Conservation (phyloP, 2,888 invertebrate species). For the Lypha dubia region DNA sequence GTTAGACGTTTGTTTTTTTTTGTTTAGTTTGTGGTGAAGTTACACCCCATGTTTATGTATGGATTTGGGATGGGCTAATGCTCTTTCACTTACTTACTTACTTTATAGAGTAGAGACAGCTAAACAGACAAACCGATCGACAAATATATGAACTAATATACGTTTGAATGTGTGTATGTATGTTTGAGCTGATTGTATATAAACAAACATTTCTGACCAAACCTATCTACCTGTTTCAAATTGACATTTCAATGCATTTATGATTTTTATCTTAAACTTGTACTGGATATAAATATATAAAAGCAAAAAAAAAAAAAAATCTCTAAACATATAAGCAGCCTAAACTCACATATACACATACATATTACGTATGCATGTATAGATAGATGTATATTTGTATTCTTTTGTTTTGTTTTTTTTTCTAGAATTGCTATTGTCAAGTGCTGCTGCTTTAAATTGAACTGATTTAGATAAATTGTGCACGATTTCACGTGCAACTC, state of each 20-base stretch:
- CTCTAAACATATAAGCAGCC: slow-evolving; percentile 14
- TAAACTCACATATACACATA: slow-evolving; percentile 8
- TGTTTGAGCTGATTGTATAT: too few relatives aligned
- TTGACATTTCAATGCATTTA: slow-evolving; percentile 82
- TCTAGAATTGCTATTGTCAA: slow-evolving; percentile 67
- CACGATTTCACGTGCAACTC: slow-evolving; percentile 73
- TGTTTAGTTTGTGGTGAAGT: slow-evolving; percentile 49
- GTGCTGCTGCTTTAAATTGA: slow-evolving; percentile 72
- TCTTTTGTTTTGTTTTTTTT: slow-evolving; percentile 23
- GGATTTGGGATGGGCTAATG: slow-evolving; percentile 68
- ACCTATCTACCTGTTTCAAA: slow-evolving; percentile 72
- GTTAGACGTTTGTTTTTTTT: not conserved
- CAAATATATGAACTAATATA: slow-evolving; percentile 30
- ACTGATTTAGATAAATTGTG: slow-evolving; percentile 73
- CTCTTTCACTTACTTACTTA: slow-evolving; percentile 45
- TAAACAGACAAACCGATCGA: slow-evolving; percentile 15
- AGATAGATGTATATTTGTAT: too few relatives aligned
- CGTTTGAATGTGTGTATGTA: too few relatives aligned
- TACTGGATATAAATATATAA: slow-evolving; percentile 60
- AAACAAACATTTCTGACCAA: slow-evolving; percentile 70
- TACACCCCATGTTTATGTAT: slow-evolving; percentile 61
- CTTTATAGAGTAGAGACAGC: slow-evolving; percentile 15
- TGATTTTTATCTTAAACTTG: slow-evolving; percentile 79
- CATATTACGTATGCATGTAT: not conserved
- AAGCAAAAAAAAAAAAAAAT: slow-evolving; percentile 23